phyloP scores from a whole-genome alignment of 92 coral and sea anemone genomes.

The Phymanthus crucifer region DNA sequence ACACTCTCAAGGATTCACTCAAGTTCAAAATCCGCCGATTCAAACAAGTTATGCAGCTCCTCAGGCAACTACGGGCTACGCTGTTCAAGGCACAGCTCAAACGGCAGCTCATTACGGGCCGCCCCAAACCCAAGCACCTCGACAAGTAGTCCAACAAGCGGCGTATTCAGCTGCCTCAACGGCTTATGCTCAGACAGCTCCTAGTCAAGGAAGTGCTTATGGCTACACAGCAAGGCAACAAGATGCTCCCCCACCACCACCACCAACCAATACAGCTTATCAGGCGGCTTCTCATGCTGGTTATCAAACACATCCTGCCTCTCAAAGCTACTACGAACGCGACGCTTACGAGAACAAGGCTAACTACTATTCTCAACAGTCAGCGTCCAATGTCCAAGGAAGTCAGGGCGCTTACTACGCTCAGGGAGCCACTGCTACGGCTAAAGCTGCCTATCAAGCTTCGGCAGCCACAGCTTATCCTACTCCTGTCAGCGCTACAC shows the following conservation, averaged over 20 bases:
- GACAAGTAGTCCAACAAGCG: conserved; percentile 74
- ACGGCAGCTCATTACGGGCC: conserved; percentile 92
- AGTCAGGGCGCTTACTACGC: conserved; percentile 87
- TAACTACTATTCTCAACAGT: conserved; percentile 84
- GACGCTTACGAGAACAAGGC: conserved; percentile 83
- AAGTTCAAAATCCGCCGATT: conserved; percentile 96
- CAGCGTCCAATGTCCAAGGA: conserved; percentile 78
- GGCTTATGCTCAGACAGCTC: conserved; percentile 71
- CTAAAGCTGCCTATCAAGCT: conserved; percentile 81
- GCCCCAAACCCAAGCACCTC: conserved; percentile 80
- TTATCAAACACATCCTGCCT: conserved; percentile 80
- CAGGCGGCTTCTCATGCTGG: conserved; percentile 77
- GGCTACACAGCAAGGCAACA: conserved; percentile 98
- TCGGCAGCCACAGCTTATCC: conserved; percentile 81
- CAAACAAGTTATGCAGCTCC: conserved; percentile 93
- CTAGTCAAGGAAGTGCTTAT: conserved; percentile 87
- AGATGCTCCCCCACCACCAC: conserved; percentile 94
- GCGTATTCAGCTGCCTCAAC: conserved; percentile 85
- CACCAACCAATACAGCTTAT: conserved; percentile 82
- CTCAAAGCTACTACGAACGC: conserved; percentile 82
- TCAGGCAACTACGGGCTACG: conserved; percentile 91
- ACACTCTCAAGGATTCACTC: conserved; percentile 93
- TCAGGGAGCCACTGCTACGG: conserved; percentile 76
- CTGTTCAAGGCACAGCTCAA: conserved; percentile 89
- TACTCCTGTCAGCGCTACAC: conserved; percentile 80